Evolutionary conservation across 2,113 vertebrate genomes (phyloP).

Genomic region (Dicentrarchus labrax): DNA sequence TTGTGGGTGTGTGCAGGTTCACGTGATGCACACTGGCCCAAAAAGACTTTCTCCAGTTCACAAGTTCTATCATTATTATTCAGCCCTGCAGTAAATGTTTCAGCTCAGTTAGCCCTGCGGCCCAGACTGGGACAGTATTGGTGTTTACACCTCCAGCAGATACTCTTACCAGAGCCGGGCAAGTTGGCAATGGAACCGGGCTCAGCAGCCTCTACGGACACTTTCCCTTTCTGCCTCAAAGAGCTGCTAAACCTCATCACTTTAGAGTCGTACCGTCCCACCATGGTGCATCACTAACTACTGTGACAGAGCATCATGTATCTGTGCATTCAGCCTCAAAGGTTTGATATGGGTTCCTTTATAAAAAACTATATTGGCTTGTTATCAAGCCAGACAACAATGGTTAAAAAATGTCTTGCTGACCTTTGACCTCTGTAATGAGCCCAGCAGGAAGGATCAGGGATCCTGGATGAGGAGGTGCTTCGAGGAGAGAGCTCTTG

Average conservation of each 20-base stretch:
- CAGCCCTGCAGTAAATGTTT: background rate
- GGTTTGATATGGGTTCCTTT: background rate
- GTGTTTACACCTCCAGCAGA: no score
- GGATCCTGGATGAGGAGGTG: background rate
- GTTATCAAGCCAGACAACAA: background rate
- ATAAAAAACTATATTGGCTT: background rate
- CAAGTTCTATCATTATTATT: background rate
- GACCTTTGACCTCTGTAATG: constrained; percentile 10
- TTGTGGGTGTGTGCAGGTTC: background rate
- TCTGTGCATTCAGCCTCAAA: background rate
- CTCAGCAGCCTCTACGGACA: no score
- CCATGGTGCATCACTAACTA: background rate
- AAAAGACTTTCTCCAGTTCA: background rate
- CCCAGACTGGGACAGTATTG: no score
- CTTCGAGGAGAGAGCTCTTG: constrained; percentile 11
- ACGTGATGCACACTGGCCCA: background rate
- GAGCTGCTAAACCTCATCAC: no score
- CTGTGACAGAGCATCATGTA: background rate
- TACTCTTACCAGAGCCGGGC: no score
- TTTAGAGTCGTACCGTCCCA: no score
- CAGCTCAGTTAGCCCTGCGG: no score
- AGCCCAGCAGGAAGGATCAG: background rate
- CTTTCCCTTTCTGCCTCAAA: no score
- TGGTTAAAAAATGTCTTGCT: background rate
- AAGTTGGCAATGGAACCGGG: no score